Conservation (phyloP, 2,797 vertebrate species). For the Anisognathus igniventris region DNA sequence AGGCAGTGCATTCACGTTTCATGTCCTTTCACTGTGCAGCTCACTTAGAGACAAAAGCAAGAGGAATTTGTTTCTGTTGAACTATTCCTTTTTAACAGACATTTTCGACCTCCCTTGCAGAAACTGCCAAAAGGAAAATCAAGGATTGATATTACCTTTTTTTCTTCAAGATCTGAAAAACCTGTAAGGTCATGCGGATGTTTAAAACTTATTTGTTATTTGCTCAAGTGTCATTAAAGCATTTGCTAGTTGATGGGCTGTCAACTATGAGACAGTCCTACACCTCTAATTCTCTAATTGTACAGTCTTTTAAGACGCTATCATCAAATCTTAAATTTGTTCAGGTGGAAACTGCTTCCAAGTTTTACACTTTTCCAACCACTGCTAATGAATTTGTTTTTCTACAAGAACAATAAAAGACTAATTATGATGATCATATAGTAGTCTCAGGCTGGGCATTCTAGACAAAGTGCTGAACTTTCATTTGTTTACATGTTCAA, state of each 20-base stretch:
- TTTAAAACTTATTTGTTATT: background rate
- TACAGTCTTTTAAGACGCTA: slow-evolving; percentile 8
- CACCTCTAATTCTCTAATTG: background rate
- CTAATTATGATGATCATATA: slow-evolving; percentile 41
- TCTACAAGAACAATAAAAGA: slow-evolving; percentile 55
- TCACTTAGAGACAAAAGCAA: slow-evolving; percentile 76
- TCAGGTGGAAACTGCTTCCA: slow-evolving; percentile 33
- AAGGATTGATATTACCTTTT: slow-evolving; percentile 35
- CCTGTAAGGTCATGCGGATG: background rate
- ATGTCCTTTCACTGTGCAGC: slow-evolving; percentile 70
- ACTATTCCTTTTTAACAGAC: slow-evolving; percentile 69
- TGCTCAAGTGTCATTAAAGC: slow-evolving; percentile 8
- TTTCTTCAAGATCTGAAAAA: background rate
- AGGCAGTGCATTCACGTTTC: slow-evolving; percentile 58
- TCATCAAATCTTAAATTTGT: slow-evolving; percentile 31
- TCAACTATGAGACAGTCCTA: background rate
- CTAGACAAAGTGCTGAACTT: slow-evolving; percentile 35
- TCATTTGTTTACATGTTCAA: slow-evolving; percentile 32
- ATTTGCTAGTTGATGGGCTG: background rate
- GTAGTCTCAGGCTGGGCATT: slow-evolving; percentile 3
- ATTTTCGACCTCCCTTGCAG: slow-evolving; percentile 71
- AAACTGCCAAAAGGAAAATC: slow-evolving; percentile 64
- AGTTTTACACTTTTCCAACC: slow-evolving; percentile 23
- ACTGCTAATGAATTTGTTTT: slow-evolving; percentile 47
- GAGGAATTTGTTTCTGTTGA: slow-evolving; percentile 77